Conservation (phyloP, 1,140 invertebrate genomes). For the Drosophila tristis region DNA sequence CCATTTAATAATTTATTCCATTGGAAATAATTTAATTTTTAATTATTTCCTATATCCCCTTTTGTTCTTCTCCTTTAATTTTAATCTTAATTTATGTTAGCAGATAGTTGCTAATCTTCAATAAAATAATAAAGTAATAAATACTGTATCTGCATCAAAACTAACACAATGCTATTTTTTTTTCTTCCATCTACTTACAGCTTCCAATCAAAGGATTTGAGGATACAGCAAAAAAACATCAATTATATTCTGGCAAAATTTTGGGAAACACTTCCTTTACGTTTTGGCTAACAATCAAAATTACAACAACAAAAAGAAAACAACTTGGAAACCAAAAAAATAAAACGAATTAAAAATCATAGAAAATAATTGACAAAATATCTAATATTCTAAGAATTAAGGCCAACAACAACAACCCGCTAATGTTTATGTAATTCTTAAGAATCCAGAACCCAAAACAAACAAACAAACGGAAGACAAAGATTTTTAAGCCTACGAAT, state of each 20-base stretch:
- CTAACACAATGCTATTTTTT: slow-evolving; percentile 5
- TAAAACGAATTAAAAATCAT: slow-evolving; percentile 46
- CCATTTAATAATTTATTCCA: no score
- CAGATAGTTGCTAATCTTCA: no score
- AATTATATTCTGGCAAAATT: slow-evolving; percentile 34
- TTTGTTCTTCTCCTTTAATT: no score
- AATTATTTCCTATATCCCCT: no score
- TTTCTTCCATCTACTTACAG: slow-evolving; percentile 41
- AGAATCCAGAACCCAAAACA: slow-evolving; percentile 66
- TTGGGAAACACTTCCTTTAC: slow-evolving; percentile 13
- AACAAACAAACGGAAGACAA: slow-evolving; percentile 84
- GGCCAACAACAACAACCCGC: slow-evolving; percentile 29
- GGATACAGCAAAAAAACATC: slow-evolving; percentile 30
- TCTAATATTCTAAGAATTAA: slow-evolving; percentile 45
- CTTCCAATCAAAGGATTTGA: slow-evolving; percentile 76
- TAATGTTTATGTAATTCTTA: slow-evolving; percentile 83
- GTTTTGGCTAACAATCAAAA: slow-evolving; percentile 73
- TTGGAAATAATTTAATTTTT: neutral
- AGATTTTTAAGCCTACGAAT: slow-evolving; percentile 71
- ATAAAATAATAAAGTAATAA: no score
- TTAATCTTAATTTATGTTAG: no score
- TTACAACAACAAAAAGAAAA: slow-evolving; percentile 29
- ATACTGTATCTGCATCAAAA: slow-evolving; percentile 17
- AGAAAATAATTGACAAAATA: slow-evolving; percentile 43
- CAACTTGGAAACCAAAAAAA: slow-evolving; percentile 22